phyloP scores from a whole-genome alignment of 2,888 invertebrate genomes.

The Pristionchus arcanus region DNA sequence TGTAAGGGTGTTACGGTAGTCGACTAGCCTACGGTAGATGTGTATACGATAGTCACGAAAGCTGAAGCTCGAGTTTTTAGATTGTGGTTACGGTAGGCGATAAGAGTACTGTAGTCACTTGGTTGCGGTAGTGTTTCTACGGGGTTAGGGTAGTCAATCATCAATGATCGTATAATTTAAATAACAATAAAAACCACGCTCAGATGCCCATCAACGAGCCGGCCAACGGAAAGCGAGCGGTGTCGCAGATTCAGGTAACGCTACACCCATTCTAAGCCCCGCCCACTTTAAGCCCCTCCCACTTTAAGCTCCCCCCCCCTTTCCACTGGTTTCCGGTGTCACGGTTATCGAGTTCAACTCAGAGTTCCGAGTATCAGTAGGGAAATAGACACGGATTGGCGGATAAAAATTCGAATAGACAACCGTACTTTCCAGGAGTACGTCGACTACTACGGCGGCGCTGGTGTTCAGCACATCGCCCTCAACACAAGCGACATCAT shows the following conservation, averaged over 20 bases:
- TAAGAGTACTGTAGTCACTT: too few species aligned
- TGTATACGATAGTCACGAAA: neutral
- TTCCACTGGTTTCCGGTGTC: too few species aligned
- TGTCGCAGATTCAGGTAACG: slow-evolving; percentile 90
- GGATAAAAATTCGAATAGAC: neutral
- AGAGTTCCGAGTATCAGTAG: too few species aligned
- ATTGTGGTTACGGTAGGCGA: too few species aligned
- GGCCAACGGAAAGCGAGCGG: slow-evolving; percentile 91
- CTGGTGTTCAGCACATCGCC: slow-evolving; percentile 98
- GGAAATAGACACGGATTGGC: too few species aligned
- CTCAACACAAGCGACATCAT: slow-evolving; percentile 96
- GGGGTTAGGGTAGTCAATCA: neutral
- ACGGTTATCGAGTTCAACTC: too few species aligned
- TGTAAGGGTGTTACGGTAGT: neutral
- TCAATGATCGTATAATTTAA: neutral
- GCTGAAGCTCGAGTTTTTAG: neutral
- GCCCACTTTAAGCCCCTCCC: neutral
- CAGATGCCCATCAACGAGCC: slow-evolving; percentile 98
- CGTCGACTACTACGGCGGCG: slow-evolving; percentile 97
- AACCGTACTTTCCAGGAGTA: slow-evolving; percentile 85
- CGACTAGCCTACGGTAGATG: neutral
- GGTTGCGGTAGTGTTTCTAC: neutral
- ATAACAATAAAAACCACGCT: slow-evolving; percentile 79
- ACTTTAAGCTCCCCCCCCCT: neutral
- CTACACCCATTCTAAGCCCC: slow-evolving; percentile 22